A percentile compares a stretch with the other conserved stretches of the same genome.
Evolutionary conservation across 2,113 vertebrate genomes (phyloP).

Genomic region (Bos taurus): ARS-UCD2.0 NC_037335.1:41967001-41967500

Average conservation of each 20-base stretch:
- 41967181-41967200: background rate
- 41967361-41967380: background rate
- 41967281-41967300: background rate
- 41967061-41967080: background rate
- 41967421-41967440: conserved; percentile 38
- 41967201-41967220: background rate
- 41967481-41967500: background rate
- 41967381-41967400: background rate
- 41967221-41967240: background rate
- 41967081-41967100: conserved; percentile 27
- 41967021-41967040: conserved; percentile 51
- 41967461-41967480: background rate
- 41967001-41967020: conserved; percentile 49
- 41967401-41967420: conserved; percentile 27
- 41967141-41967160: background rate
- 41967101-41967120: background rate
- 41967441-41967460: background rate
- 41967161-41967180: background rate
- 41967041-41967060: conserved; percentile 20
- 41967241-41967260: background rate
- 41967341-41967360: background rate
- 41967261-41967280: background rate
- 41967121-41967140: background rate
- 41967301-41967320: background rate
- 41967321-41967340: background rate